Base-by-base conservation (phyloP, 2,113 vertebrate species). In the Halichoeres trimaculatus region DNA sequence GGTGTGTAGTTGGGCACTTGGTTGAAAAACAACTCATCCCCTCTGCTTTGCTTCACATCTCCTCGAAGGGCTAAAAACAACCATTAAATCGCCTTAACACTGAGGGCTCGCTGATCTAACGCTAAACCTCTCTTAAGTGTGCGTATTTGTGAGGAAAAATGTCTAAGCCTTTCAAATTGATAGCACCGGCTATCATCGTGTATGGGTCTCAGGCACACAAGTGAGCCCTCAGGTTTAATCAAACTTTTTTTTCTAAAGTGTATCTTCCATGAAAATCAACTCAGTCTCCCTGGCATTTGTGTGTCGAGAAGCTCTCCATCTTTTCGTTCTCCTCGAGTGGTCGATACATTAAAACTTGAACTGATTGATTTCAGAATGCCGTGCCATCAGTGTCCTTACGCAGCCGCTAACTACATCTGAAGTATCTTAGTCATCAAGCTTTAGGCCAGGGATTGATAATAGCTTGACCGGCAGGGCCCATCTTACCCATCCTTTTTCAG, bases 291-390 rank as follows among this genome's bases (percentile, higher is more conserved):
- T 77, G 83, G 82, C 75, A 75, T 92, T 91, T 89, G 88, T 92
- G 85, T 80, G 86, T 91, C 43, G 90, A 93, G 90, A 88, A 91
- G 89, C 91, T 89, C 86, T 85, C 89, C 78, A 83, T 90, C 90
- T 86, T 74, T 71, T 78, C 71, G 76, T 85, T 85, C 85, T 60
- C 64, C 87, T 94, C 56, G 81, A 95, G 93, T 91, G 90, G 90
- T 89, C 88, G 89, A 94, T 93, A 92, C 92, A 93, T 94, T 93
- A 92, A 94, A 93, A 93, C 93, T 93, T 94, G 93, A 94, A 94
- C 92, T 90, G 93, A 94, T 93, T 93, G 93, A 94, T 94, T 93
- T 87, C 84, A 92, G 93, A 89, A 94, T 85, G 87, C 88, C 75
- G 82, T 81, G 85, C 85, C 91, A 88, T 89, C 91, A 85, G 92